Evolutionary conservation across 2,113 vertebrate species (phyloP).

Genomic region (Nematolebias whitei): DNA sequence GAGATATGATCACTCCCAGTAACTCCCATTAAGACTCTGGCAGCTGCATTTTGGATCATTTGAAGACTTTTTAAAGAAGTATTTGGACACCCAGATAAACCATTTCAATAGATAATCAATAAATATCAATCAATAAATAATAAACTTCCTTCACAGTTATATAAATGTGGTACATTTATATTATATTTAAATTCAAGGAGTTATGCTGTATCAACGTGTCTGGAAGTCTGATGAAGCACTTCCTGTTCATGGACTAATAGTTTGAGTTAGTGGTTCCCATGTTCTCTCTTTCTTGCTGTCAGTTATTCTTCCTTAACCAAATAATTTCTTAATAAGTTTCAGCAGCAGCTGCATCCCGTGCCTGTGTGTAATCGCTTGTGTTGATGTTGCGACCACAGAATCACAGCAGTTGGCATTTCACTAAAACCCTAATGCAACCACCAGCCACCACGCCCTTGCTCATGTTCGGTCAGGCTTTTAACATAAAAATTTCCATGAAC

Average conservation of each 20-base stretch:
- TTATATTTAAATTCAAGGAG: neutral
- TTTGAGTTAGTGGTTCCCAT: slow-evolving; percentile 23
- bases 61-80: no score
- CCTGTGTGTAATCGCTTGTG: slow-evolving; percentile 1
- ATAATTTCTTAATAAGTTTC: slow-evolving; percentile 27
- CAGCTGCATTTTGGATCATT: no score
- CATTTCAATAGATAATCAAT: no score
- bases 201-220: neutral
- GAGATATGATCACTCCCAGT: no score
- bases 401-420: slow-evolving; percentile 23
- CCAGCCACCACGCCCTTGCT: slow-evolving; percentile 43
- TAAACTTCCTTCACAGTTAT: no score
- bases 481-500: slow-evolving; percentile 28
- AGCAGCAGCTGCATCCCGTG: slow-evolving; percentile 7
- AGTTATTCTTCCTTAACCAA: slow-evolving; percentile 41
- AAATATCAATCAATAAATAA: no score
- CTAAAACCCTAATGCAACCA: slow-evolving; percentile 41
- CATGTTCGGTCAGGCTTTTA: slow-evolving; percentile 42
- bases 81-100: no score
- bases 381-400: slow-evolving; percentile 36
- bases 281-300: slow-evolving; percentile 25
- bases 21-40: no score
- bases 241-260: slow-evolving; percentile 8
- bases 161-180: no score
- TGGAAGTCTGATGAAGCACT: neutral